A percentile compares a stretch with the other conserved stretches of the same genome.
These are phyloP conservation scores for Serranus cabrilla DNA, from an alignment of 2,797 vertebrate genomes.

Conservation along the genomic window DNA sequence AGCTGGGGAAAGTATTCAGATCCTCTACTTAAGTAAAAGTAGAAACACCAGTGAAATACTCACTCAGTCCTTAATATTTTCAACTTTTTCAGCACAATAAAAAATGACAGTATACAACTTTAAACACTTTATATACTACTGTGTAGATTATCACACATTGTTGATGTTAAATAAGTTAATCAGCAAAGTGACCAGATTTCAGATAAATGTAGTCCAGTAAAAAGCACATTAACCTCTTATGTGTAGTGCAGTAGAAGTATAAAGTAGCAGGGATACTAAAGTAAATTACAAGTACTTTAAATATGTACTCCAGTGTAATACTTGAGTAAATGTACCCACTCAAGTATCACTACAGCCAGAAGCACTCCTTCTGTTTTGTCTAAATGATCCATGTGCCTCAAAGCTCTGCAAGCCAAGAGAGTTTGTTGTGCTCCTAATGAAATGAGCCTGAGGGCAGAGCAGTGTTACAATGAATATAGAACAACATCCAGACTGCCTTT, in stretches of 20 bases:
- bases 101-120: background rate
- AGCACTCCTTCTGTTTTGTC: slow-evolving; percentile 39
- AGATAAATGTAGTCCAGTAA: background rate
- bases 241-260: background rate
- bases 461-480: slow-evolving; percentile 21
- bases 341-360: slow-evolving; percentile 6
- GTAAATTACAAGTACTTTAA: background rate
- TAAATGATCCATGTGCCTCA: slow-evolving; percentile 36
- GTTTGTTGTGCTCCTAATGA: slow-evolving; percentile 51
- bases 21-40: background rate
- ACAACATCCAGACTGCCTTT: slow-evolving; percentile 25
- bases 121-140: background rate
- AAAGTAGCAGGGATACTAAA: background rate
- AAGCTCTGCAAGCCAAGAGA: slow-evolving; percentile 28
- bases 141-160: background rate
- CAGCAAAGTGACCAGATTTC: background rate
- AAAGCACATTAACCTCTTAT: background rate
- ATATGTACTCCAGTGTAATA: background rate
- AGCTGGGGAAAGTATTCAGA: background rate
- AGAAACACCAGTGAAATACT: background rate
- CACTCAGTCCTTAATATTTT: background rate
- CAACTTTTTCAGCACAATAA: no score
- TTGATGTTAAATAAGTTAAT: background rate
- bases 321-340: background rate
- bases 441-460: slow-evolving; percentile 28